A percentile compares a stretch with the other conserved stretches of the same genome.
These are phyloP conservation scores for Scartelaos histophorus DNA, from an alignment of 2,113 vertebrate genomes.

Conservation along the genomic window DNA sequence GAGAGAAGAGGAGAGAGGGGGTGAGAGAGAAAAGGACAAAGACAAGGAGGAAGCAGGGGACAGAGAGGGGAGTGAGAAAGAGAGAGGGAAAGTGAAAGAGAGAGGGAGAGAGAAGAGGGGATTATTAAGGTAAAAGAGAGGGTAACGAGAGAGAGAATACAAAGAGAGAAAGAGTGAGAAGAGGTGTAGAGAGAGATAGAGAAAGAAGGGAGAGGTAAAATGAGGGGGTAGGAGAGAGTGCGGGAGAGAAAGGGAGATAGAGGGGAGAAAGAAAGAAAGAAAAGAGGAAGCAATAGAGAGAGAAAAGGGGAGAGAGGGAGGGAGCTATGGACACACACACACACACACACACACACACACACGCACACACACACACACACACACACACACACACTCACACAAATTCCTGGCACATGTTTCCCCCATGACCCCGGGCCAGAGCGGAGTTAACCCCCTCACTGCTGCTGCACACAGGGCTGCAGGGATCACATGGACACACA, in stretches of 20 bases:
- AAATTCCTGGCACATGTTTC: conserved; percentile 70
- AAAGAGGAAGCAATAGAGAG: too few relatives aligned
- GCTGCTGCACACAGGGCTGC: conserved; percentile 51
- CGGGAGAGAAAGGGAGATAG: too few relatives aligned
- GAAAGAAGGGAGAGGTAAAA: too few relatives aligned
- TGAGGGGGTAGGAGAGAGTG: too few relatives aligned
- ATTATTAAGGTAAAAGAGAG: too few relatives aligned
- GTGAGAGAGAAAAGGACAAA: not conserved
- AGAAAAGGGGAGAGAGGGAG: too few relatives aligned
- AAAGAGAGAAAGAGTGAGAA: too few relatives aligned
- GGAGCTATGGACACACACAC: conserved; percentile 67
- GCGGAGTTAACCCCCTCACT: conserved; percentile 68
- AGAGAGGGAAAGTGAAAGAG: not conserved
- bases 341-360: conserved; percentile 31
- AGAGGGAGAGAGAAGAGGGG: not conserved
- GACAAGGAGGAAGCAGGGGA: not conserved
- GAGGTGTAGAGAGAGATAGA: too few relatives aligned
- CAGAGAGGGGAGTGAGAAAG: not conserved
- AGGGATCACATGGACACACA: not conserved
- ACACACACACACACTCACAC: conserved; percentile 36
- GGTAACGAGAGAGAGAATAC: too few relatives aligned
- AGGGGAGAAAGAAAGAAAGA: too few relatives aligned
- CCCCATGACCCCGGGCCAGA: conserved; percentile 71
- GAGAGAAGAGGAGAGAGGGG: not conserved
- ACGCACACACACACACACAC: conserved; percentile 52